A percentile compares a stretch with the other conserved stretches of the same genome.
phyloP scores from a whole-genome alignment of 2,797 vertebrate genomes.

The Aotus griseimembra region DNA sequence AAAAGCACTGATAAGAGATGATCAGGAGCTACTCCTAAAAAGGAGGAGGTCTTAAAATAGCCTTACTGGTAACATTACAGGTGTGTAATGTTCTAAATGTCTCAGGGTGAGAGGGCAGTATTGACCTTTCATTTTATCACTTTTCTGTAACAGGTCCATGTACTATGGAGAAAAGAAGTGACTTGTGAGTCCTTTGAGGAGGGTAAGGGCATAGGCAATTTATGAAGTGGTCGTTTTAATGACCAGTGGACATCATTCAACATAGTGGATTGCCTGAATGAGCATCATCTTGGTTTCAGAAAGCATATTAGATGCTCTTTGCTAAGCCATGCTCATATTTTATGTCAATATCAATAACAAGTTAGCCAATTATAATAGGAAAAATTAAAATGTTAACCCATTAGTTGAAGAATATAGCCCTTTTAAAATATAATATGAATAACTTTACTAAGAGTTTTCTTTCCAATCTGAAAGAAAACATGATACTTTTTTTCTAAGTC shows the following conservation, averaged over 20 bases:
- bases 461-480: background rate
- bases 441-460: conserved; percentile 6
- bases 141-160: background rate
- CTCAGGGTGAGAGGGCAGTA: background rate
- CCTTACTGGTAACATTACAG: background rate
- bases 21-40: background rate
- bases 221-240: background rate
- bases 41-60: background rate
- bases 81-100: background rate
- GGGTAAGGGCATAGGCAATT: no score
- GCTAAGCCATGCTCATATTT: background rate
- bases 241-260: background rate
- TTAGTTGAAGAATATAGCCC: background rate
- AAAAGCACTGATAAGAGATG: background rate
- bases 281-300: conserved; percentile 56
- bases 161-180: background rate
- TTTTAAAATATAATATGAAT: conserved; percentile 34
- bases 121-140: background rate
- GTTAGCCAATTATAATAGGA: background rate
- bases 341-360: conserved; percentile 49
- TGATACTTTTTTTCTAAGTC: background rate
- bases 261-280: background rate
- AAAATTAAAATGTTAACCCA: background rate
- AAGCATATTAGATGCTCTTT: background rate
- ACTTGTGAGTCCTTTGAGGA: background rate